Evolutionary conservation across 2,888 invertebrate genomes (phyloP).

Genomic region (Anorthoa munda): DNA sequence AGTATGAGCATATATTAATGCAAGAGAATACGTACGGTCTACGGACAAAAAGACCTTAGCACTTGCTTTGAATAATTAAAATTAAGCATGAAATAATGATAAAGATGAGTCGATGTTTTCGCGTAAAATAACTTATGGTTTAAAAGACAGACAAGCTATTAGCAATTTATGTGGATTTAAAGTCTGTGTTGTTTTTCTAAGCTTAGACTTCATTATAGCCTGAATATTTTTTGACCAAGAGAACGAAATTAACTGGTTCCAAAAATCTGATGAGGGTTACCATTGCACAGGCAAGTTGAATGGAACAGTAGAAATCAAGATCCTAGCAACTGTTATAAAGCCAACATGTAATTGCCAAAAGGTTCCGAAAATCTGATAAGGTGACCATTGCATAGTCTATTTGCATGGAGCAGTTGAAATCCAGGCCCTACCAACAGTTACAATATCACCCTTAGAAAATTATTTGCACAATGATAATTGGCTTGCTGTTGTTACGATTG

Average conservation of each 20-base stretch:
- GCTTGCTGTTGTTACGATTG: not conserved
- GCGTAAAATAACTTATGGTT: slow-evolving; percentile 10
- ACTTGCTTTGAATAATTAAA: slow-evolving; percentile 13
- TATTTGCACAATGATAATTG: slow-evolving; percentile 17
- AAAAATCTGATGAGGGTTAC: too few species aligned
- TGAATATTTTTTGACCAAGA: not conserved
- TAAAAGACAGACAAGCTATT: slow-evolving; percentile 13
- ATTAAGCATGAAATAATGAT: slow-evolving; percentile 11
- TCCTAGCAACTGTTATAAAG: not conserved
- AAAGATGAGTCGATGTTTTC: not conserved
- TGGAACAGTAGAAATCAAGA: not conserved
- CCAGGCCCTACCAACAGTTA: too few species aligned
- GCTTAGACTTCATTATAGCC: not conserved
- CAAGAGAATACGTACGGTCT: slow-evolving; percentile 15
- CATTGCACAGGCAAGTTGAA: not conserved
- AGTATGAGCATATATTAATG: slow-evolving; percentile 27
- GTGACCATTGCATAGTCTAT: not conserved
- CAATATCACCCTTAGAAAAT: not conserved
- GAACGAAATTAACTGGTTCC: too few species aligned
- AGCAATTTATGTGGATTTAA: slow-evolving; percentile 17
- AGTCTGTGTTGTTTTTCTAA: not conserved
- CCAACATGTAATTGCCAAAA: too few species aligned
- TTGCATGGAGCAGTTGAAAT: not conserved
- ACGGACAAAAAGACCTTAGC: slow-evolving; percentile 16
- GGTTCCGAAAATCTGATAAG: not conserved